phyloP scores from a whole-genome alignment of 1,140 invertebrate species.

The Drosophila hydei region DNA sequence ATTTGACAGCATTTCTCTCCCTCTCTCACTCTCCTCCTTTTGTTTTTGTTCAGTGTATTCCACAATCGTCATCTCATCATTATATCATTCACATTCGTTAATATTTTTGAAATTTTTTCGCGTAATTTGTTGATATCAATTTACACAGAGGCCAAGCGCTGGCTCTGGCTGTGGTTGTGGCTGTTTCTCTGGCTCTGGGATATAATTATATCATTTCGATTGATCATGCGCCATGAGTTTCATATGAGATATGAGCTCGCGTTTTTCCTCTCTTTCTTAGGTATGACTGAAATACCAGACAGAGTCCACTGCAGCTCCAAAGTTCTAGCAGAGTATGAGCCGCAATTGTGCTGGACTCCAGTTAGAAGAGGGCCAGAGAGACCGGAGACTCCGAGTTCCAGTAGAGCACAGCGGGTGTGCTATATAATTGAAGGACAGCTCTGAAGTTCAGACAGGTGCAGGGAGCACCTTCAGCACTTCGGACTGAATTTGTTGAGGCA shows the following conservation, averaged over 20 bases:
- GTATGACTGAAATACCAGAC: conserved; percentile 57
- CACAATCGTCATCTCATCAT: conserved; percentile 67
- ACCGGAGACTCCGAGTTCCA: conserved; percentile 17
- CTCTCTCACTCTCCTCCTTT: neutral
- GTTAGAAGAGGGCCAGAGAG: conserved; percentile 45
- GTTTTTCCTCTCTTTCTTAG: conserved; percentile 36
- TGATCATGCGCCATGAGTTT: conserved; percentile 64
- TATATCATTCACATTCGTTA: conserved; percentile 81
- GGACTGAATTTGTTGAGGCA: neutral
- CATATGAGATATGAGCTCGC: conserved; percentile 20
- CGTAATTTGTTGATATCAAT: conserved; percentile 83
- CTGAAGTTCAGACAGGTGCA: conserved; percentile 67
- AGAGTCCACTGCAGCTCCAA: conserved; percentile 4
- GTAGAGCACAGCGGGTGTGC: conserved; percentile 73
- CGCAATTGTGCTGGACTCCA: conserved; percentile 39
- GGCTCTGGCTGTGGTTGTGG: conserved; percentile 1
- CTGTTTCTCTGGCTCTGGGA: conserved; percentile 8
- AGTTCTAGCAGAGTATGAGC: conserved; percentile 51
- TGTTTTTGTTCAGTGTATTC: conserved; percentile 42
- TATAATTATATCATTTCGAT: conserved; percentile 83
- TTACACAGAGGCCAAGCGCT: conserved; percentile 61
- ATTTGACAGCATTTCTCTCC: too few species aligned
- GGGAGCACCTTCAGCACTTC: conserved; percentile 20
- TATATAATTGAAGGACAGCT: conserved; percentile 68
- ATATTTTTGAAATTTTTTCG: conserved; percentile 82